phyloP scores from a whole-genome alignment of 2,113 vertebrate species.

The Gallinago jamesoni region DNA sequence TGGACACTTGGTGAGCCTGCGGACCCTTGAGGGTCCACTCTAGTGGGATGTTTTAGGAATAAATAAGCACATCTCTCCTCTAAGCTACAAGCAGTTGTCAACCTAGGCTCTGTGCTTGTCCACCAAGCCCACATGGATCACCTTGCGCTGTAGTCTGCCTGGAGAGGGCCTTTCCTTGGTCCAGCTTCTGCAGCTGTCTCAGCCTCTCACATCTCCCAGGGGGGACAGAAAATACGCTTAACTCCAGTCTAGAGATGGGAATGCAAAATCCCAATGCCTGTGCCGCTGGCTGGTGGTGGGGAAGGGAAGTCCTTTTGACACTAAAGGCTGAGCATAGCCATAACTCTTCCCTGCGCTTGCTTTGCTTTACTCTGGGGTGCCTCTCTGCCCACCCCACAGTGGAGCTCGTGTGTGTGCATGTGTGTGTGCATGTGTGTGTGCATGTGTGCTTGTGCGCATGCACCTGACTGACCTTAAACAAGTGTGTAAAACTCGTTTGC shows the following conservation, averaged over 20 bases:
- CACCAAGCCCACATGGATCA: not conserved
- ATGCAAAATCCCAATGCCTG: not conserved
- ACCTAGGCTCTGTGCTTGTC: not conserved
- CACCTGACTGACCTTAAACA: slow-evolving; percentile 56
- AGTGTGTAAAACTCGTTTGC: slow-evolving; percentile 68
- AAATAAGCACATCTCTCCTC: not conserved
- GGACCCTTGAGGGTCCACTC: not conserved
- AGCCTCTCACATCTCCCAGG: not conserved
- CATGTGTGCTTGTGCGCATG: not conserved
- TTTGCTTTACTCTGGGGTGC: not conserved
- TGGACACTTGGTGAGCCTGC: not conserved
- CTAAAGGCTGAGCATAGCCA: not conserved
- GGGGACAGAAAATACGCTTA: not conserved
- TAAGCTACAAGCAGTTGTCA: not conserved
- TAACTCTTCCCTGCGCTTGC: not conserved
- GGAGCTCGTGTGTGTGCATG: not conserved
- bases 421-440: not conserved
- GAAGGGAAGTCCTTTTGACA: not conserved
- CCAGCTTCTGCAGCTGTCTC: not conserved
- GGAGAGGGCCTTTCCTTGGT: not conserved
- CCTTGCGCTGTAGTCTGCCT: not conserved
- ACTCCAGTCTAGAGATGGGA: not conserved
- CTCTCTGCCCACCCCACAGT: not conserved
- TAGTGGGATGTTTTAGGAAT: not conserved
- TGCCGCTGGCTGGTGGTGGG: not conserved